Conservation (phyloP, 2,797 vertebrate genomes). For the Enteromius fasciolatus region DNA sequence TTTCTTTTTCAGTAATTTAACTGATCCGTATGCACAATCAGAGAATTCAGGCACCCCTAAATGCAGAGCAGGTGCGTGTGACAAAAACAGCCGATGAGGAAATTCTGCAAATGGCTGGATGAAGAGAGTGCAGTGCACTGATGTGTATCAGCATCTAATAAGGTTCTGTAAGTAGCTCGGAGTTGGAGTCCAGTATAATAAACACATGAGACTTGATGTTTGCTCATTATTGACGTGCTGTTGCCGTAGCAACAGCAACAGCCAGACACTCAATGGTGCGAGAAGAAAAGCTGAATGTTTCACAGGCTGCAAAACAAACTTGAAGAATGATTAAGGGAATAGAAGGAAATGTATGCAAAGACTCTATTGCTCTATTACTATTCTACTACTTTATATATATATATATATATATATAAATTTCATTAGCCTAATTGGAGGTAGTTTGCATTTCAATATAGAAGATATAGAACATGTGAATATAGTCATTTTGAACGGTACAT, state of each 20-base stretch:
- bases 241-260: conserved; percentile 32
- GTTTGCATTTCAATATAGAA: background rate
- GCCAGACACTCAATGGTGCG: conserved; percentile 9
- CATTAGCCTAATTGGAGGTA: conserved; percentile 3
- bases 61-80: conserved; percentile 23
- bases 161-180: conserved; percentile 7
- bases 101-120: conserved; percentile 25
- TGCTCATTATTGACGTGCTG: conserved; percentile 43
- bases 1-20: background rate
- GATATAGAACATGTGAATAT: background rate
- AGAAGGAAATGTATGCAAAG: background rate
- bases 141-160: conserved; percentile 19
- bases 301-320: conserved; percentile 23
- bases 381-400: background rate
- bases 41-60: background rate
- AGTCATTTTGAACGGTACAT: background rate
- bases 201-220: conserved; percentile 48
- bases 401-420: background rate
- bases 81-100: background rate
- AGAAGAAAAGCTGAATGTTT: conserved; percentile 5
- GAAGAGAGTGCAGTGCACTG: conserved; percentile 20
- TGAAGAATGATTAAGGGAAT: conserved; percentile 8
- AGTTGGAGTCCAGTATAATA: conserved; percentile 40
- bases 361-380: background rate
- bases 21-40: background rate